Base-by-base conservation (phyloP, 2,888 invertebrate species). In the Tiliacea citrago region DNA sequence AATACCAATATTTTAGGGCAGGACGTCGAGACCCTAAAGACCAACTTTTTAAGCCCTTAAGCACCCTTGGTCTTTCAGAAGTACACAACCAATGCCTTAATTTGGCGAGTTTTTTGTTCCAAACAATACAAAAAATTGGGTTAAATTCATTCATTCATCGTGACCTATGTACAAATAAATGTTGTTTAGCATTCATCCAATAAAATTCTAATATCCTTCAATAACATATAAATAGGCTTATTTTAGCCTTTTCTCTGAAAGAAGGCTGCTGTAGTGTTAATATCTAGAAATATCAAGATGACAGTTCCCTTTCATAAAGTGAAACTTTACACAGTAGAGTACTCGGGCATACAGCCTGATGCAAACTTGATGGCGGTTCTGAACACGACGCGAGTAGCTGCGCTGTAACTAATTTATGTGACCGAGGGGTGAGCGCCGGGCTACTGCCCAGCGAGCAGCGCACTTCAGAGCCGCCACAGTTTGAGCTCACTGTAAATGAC, bases 221-320 rank as follows among this genome's bases (percentile, higher is more conserved):
- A 68, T 49, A 29, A 47, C 13, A 49, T 47, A 49, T 35, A 51
- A 45, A 3, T 47, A 76, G 62, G 35, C 68, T 49, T 62, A 45
- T 0, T 61, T 24, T 3, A 47, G 39, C 35, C 12, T 58, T 21
- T 42, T 62, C 29, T 62, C 21, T 49, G n/a, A 62, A 77, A 45
- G 45, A 55, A 65, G 21, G 12, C 55, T 24, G 58, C 42, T 60
- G n/a, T 81, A 60, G 74, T 57, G 57, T 65, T 73, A 87, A 85
- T 82, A 76, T 85, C 79, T 75, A 75, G 63, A 69, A 87, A 87
- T 81, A 82, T 79, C 77, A 62, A 69, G 47, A 4, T 55, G 35
- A 57, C 53, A 65, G 63, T 57, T 75, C 39, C 69, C 77, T 77
- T 85, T 85, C 51, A 72, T 53, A 84, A 84, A 75, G 85, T 60